Conservation (phyloP, 1,140 invertebrate species). For the Cheumatopsyche charites region DNA sequence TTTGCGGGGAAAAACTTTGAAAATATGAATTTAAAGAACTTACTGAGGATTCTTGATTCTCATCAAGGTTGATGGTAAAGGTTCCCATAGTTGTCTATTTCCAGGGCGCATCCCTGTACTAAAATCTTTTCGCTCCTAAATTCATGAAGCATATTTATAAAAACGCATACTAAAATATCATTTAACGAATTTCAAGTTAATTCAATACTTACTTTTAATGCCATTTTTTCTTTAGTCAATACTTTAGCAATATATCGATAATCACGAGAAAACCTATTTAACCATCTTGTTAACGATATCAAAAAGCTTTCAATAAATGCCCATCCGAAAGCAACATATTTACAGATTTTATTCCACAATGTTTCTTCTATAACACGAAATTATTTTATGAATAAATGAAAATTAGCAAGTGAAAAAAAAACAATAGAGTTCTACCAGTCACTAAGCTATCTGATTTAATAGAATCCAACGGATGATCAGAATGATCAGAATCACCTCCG, state of each 20-base stretch:
- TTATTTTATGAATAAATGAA: neutral
- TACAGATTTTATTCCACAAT: slow-evolving; percentile 44
- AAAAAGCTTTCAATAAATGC: slow-evolving; percentile 82
- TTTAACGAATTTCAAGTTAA: too few relatives aligned
- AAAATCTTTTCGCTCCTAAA: slow-evolving; percentile 72
- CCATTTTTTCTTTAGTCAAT: slow-evolving; percentile 78
- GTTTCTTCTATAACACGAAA: slow-evolving; percentile 52
- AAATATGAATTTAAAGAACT: slow-evolving; percentile 51
- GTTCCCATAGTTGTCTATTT: slow-evolving; percentile 75
- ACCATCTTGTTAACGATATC: slow-evolving; percentile 83
- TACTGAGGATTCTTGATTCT: slow-evolving; percentile 61
- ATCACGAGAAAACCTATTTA: slow-evolving; percentile 89
- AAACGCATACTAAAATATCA: too few relatives aligned
- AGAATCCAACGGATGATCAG: slow-evolving; percentile 41
- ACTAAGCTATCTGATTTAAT: slow-evolving; percentile 41
- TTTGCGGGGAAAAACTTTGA: too few relatives aligned
- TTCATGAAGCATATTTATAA: too few relatives aligned
- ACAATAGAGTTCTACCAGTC: slow-evolving; percentile 32
- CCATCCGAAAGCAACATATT: slow-evolving; percentile 50
- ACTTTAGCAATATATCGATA: slow-evolving; percentile 90
- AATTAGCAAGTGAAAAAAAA: neutral
- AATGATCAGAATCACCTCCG: slow-evolving; percentile 39
- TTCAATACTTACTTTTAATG: slow-evolving; percentile 80
- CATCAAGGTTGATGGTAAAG: slow-evolving; percentile 61
- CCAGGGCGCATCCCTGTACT: slow-evolving; percentile 69